Conservation (phyloP, 1,140 invertebrate genomes). For the Caenorhabditis elegans region DNA sequence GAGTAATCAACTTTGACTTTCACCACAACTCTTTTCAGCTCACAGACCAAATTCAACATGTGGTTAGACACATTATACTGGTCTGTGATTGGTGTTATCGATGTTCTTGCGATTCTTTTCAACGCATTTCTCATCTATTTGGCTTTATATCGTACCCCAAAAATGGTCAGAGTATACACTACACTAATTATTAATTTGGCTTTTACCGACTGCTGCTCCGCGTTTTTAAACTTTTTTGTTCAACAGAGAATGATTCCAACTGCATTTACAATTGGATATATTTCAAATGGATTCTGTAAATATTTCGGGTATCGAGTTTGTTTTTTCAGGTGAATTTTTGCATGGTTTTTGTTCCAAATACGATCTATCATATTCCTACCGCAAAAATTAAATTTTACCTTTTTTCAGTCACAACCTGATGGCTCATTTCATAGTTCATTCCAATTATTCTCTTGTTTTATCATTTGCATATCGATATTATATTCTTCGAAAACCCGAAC, state of each 20-base stretch:
- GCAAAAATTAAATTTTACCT: too few relatives aligned
- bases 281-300: slow-evolving; percentile 15
- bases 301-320: not conserved
- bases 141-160: not conserved
- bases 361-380: too few relatives aligned
- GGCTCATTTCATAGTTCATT: slow-evolving; percentile 10
- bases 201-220: not conserved
- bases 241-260: slow-evolving; percentile 10
- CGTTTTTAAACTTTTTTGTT: not conserved
- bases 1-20: slow-evolving; percentile 12
- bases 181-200: not conserved
- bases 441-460: not conserved
- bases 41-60: not conserved
- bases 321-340: not conserved
- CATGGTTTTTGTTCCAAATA: too few relatives aligned
- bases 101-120: not conserved
- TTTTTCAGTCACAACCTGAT: not conserved
- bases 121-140: not conserved
- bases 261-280: not conserved
- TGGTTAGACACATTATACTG: not conserved
- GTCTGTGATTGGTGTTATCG: not conserved
- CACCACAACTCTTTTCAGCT: not conserved
- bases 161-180: slow-evolving; percentile 7
- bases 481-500: not conserved
- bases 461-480: slow-evolving; percentile 27